Evolutionary conservation across 2,888 invertebrate species (phyloP).

Genomic region (Drymonia ruficornis): DNA sequence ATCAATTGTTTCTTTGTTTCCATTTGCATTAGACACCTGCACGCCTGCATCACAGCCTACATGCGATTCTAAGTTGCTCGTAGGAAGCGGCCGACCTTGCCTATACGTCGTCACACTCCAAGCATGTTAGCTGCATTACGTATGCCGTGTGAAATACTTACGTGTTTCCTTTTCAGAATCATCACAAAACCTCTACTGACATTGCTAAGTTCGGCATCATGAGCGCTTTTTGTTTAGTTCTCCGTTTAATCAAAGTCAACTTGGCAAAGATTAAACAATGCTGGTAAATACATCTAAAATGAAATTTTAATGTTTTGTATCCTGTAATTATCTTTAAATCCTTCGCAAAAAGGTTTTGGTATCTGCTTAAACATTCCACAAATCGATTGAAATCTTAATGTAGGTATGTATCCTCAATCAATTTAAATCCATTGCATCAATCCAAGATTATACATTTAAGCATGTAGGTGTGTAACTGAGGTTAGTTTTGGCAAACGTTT

Average conservation of each 20-base stretch:
- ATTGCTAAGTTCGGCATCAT: constrained; percentile 17
- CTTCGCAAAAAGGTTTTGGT: neutral
- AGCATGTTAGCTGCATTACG: constrained; percentile 11
- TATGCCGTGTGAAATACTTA: constrained; percentile 23
- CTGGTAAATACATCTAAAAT: neutral
- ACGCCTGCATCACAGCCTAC: constrained; percentile 42
- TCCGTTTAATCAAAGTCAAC: constrained; percentile 11
- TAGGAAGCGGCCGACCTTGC: constrained; percentile 74
- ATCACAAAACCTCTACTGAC: constrained; percentile 22
- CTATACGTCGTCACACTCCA: constrained; percentile 30
- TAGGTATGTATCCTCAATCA: neutral
- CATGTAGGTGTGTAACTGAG: neutral
- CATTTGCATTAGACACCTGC: constrained; percentile 50
- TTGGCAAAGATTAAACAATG: neutral
- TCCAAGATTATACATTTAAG: neutral
- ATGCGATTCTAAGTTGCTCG: constrained; percentile 45
- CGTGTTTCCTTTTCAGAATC: constrained; percentile 22
- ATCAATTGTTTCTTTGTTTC: constrained; percentile 2
- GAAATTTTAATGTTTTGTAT: no score
- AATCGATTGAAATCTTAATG: neutral
- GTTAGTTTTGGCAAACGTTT: constrained; percentile 59
- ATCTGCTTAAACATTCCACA: neutral
- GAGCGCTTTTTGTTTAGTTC: constrained; percentile 13
- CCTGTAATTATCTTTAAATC: neutral
- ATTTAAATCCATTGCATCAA: neutral